These are phyloP conservation scores for Drosophila pseudoobscura DNA, from an alignment of 1,140 invertebrate genomes.

Conservation along the genomic window DNA sequence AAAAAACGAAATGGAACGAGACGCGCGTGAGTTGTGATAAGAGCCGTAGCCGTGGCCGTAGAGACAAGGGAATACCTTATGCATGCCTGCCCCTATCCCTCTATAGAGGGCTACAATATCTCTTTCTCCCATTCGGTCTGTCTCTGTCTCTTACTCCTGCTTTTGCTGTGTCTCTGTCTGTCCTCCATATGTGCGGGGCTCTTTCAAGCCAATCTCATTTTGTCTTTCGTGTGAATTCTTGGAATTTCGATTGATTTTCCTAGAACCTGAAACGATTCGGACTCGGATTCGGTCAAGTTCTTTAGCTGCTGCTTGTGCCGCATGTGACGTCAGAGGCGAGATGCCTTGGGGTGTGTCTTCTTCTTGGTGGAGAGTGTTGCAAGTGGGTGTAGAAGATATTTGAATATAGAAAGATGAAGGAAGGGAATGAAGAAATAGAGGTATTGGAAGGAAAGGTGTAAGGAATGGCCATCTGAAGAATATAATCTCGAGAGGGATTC, in stretches of 20 bases:
- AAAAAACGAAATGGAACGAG: conserved; percentile 71
- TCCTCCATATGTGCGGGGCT: conserved; percentile 11
- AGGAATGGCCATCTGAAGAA: too few relatives aligned
- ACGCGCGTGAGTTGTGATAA: conserved; percentile 79
- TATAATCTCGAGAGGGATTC: too few relatives aligned
- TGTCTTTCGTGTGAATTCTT: conserved; percentile 80
- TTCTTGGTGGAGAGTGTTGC: background rate
- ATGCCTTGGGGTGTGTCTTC: background rate
- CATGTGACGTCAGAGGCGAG: conserved; percentile 55
- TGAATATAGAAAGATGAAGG: too few relatives aligned
- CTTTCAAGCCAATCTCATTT: conserved; percentile 63
- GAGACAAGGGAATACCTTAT: conserved; percentile 81
- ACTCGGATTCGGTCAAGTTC: conserved; percentile 17
- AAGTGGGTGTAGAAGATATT: background rate
- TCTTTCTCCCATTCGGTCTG: too few relatives aligned
- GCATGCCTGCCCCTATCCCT: conserved; percentile 22
- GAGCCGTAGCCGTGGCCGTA: conserved; percentile 10
- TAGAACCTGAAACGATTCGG: conserved; percentile 58
- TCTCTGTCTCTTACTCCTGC: too few relatives aligned
- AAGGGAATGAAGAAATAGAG: too few relatives aligned
- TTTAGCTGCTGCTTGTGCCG: background rate
- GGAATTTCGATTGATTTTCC: conserved; percentile 82
- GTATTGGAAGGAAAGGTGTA: too few relatives aligned
- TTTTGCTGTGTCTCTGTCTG: background rate
- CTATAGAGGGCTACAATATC: background rate